Conservation (phyloP, 2,113 vertebrate species). For the Copsychus sechellarum region DNA sequence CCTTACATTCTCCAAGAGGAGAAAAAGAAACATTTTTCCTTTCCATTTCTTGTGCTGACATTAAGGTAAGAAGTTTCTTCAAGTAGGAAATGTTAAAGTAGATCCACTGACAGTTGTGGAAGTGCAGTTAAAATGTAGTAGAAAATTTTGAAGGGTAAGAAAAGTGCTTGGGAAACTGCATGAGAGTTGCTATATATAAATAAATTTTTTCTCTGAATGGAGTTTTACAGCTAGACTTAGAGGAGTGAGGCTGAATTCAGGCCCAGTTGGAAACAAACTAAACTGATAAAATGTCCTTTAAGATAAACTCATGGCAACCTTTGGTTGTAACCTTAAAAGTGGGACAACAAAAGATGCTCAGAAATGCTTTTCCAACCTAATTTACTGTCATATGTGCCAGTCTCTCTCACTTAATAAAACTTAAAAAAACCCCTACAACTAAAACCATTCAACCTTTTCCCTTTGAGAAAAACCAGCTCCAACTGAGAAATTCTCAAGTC, state of each 20-base stretch:
- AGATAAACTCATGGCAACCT: not conserved
- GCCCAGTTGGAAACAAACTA: not conserved
- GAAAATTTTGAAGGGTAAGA: not conserved
- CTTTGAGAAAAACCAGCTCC: not conserved
- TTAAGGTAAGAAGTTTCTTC: not conserved
- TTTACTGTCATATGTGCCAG: not conserved
- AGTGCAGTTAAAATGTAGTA: not conserved
- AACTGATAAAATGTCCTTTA: not conserved
- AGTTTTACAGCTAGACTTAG: not conserved
- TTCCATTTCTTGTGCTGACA: not conserved
- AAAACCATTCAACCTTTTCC: not conserved
- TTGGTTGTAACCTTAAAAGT: not conserved
- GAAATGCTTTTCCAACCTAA: not conserved
- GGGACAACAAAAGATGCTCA: not conserved
- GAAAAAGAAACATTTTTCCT: not conserved
- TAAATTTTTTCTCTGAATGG: not conserved
- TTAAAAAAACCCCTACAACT: fast-evolving
- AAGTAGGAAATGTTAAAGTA: not conserved
- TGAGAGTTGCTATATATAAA: not conserved
- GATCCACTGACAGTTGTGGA: not conserved
- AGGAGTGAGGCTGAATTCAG: not conserved
- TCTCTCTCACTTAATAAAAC: fast-evolving
- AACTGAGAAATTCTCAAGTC: not conserved
- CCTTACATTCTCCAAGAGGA: not conserved
- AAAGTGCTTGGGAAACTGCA: not conserved